Evolutionary conservation across 2,797 vertebrate species (phyloP).

Genomic region (Allobates femoralis): DNA sequence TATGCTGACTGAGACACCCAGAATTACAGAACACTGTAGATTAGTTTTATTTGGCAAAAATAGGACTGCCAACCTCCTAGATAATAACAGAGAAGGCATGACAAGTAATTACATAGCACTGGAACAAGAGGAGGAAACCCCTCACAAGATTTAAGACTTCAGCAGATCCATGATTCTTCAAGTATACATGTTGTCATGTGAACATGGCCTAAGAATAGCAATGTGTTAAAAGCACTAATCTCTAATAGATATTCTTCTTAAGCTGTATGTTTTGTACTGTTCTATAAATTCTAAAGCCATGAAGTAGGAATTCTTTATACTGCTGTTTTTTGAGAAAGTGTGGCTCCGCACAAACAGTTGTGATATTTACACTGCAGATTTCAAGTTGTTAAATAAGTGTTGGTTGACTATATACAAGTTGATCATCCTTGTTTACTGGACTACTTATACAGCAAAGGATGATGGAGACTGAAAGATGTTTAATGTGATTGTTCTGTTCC

Average conservation of each 20-base stretch:
- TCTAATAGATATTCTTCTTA: background rate
- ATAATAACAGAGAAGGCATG: conserved; percentile 31
- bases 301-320: too few relatives aligned
- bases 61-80: conserved; percentile 27
- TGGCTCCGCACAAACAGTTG: too few relatives aligned
- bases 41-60: conserved; percentile 1
- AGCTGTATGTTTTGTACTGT: background rate
- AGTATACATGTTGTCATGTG: background rate
- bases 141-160: background rate
- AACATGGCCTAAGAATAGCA: background rate
- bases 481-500: too few relatives aligned
- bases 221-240: background rate
- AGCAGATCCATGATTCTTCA: conserved; percentile 5
- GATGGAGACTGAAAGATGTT: too few relatives aligned
- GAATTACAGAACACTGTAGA: conserved; percentile 1
- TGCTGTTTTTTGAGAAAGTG: too few relatives aligned
- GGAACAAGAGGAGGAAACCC: background rate
- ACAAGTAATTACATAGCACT: conserved; percentile 38
- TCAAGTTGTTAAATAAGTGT: too few relatives aligned
- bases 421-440: too few relatives aligned
- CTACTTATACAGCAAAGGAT: too few relatives aligned
- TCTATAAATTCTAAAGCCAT: too few relatives aligned
- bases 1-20: background rate
- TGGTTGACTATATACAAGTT: too few relatives aligned
- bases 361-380: too few relatives aligned